Base-by-base conservation (phyloP, 2,797 vertebrate genomes). In the Caiman crocodilus region DNA sequence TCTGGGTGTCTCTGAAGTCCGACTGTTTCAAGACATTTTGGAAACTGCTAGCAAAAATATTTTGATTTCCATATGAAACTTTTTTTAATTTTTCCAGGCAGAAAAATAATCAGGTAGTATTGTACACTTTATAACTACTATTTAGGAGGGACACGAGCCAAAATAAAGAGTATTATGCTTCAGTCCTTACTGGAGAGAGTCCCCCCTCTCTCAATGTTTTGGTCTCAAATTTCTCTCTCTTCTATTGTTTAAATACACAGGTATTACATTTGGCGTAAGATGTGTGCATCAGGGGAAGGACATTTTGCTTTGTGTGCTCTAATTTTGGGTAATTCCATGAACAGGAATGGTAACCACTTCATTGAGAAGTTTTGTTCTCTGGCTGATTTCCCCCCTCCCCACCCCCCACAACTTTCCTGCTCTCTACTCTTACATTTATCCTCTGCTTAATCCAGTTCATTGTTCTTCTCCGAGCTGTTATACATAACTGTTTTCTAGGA, bases 11-110 rank as follows among this genome's bases (percentile, higher is more conserved):
- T 20, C 55, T n/a, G 35, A 20, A 7, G 1, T 35, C 69, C 6
- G 82, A 42, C 0, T 7, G 32, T 87, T 79, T 20, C n/a, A 82
- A 63, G 26, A 8, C 17, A 4, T 9, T 80, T 77, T 12, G 35
- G 23, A 76, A 73, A 10, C 14, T 67, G 16, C 30, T 15, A 0
- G 5, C 13, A 73, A 26, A 14, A 4, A 5, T 26, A 55, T 88
- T 56, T 75, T 30, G 56, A 32, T 50, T 50, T 76, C 57, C 18
- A 5, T 0, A 0, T 71, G 84, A 57, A 79, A 20, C 1, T 2
- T 20, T 63, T 2, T 20, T 63, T 3, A 2, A 2, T 67, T 9
- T 21, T 77, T 30, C 56, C 1, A 1, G 9, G 20, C 17, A 42
- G 32, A 28, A 14, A 64, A n/a, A 26, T 10, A 25, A 30, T 17